Evolutionary conservation across 2,888 invertebrate genomes (phyloP).

Genomic region (Ernsta delagoae): DNA sequence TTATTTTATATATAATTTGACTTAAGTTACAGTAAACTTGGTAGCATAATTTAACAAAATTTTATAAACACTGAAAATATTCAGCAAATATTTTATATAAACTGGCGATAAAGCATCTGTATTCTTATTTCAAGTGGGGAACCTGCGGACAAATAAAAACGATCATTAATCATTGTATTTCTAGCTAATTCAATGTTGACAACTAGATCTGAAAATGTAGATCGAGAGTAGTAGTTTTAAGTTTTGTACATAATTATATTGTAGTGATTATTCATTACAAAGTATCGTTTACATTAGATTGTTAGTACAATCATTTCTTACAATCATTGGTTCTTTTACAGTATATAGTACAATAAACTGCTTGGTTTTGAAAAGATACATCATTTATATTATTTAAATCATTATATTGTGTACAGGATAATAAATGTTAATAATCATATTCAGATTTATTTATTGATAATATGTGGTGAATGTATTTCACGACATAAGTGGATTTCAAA

Average conservation of each 20-base stretch:
- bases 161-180: conserved; percentile 10
- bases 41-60: conserved; percentile 82
- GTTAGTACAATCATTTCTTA: conserved; percentile 3
- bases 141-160: conserved; percentile 61
- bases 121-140: conserved; percentile 60
- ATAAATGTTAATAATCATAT: background rate
- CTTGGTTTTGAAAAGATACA: background rate
- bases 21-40: conserved; percentile 81
- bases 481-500: too few relatives aligned
- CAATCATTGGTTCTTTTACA: too few relatives aligned
- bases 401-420: conserved; percentile 2
- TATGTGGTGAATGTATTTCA: too few relatives aligned
- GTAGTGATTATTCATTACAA: background rate
- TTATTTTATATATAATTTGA: conserved; percentile 84
- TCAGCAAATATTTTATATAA: conserved; percentile 80
- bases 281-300: background rate
- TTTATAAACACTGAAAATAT: conserved; percentile 83
- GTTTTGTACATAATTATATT: background rate
- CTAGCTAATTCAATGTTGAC: background rate
- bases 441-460: background rate
- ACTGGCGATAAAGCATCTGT: conserved; percentile 82
- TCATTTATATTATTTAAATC: background rate
- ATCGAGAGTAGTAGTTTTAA: background rate
- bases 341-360: too few relatives aligned
- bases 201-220: background rate